Evolutionary conservation across 1,140 invertebrate species (phyloP).

Genomic region (Zaprionus africanus): DNA sequence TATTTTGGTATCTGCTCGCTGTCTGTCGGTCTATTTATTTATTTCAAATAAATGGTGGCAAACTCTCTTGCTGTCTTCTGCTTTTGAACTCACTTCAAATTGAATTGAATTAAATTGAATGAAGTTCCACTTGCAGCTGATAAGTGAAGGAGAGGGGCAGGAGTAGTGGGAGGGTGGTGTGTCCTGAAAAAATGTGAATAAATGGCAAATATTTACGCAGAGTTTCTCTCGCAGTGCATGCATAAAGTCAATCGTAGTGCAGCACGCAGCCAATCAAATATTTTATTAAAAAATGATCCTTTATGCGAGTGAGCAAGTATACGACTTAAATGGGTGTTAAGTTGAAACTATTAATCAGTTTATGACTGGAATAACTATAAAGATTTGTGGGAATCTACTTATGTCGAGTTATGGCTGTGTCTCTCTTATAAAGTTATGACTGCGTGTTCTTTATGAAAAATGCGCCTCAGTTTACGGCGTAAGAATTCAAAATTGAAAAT

Average conservation of each 20-base stretch:
- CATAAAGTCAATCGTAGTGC: conserved; percentile 35
- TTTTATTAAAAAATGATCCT: conserved; percentile 44
- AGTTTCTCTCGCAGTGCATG: conserved; percentile 10
- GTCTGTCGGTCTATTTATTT: conserved; percentile 61
- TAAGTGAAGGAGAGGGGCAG: conserved; percentile 16
- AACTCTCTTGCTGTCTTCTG: conserved; percentile 29
- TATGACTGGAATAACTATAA: conserved; percentile 21
- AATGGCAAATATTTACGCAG: conserved; percentile 39
- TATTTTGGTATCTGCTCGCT: background rate
- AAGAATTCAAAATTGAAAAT: background rate
- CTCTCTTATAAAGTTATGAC: background rate
- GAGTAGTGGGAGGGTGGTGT: background rate
- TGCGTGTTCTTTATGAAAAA: background rate
- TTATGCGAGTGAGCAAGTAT: conserved; percentile 17
- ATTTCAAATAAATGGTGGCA: conserved; percentile 69
- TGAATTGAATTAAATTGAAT: conserved; percentile 71
- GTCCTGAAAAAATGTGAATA: background rate
- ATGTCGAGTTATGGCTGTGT: background rate
- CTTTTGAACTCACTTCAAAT: conserved; percentile 46
- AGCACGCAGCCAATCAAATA: conserved; percentile 37
- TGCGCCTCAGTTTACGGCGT: background rate
- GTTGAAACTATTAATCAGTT: conserved; percentile 34
- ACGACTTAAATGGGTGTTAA: conserved; percentile 28
- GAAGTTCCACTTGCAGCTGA: conserved; percentile 57
- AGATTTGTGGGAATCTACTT: background rate